phyloP scores from a whole-genome alignment of 2,888 invertebrate species.

The Entomobrya proxima region DNA sequence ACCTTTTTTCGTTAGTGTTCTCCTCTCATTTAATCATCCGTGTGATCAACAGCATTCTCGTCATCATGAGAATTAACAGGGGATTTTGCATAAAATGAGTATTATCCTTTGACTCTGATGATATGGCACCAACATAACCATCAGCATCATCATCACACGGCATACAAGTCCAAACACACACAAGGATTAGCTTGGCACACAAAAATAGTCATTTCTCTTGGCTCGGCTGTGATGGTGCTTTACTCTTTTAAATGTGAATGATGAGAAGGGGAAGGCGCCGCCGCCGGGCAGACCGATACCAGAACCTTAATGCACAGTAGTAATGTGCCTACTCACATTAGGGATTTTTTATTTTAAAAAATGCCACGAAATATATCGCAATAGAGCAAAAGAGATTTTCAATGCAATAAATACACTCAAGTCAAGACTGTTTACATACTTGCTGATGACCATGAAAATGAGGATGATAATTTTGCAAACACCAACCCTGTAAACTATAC shows the following conservation, averaged over 20 bases:
- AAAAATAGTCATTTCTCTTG: no score
- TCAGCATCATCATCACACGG: neutral
- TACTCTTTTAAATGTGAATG: neutral
- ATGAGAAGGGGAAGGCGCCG: constrained; percentile 26
- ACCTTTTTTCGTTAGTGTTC: constrained; percentile 24
- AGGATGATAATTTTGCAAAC: neutral
- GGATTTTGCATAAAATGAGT: constrained; percentile 62
- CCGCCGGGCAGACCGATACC: neutral
- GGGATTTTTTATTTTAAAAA: neutral
- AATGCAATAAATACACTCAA: constrained; percentile 9
- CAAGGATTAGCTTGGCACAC: constrained; percentile 51
- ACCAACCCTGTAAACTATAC: neutral
- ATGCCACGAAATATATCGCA: neutral
- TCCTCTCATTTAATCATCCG: neutral
- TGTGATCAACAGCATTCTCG: neutral
- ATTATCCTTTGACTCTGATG: constrained; percentile 51
- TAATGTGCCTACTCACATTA: neutral
- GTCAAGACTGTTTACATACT: neutral
- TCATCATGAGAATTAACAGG: constrained; percentile 42
- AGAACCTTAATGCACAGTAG: constrained; percentile 4
- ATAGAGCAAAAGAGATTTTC: neutral
- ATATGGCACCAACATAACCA: neutral
- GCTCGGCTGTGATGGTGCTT: no score
- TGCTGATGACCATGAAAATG: neutral
- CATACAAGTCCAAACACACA: constrained; percentile 4